A percentile compares a stretch with the other conserved stretches of the same genome.
phyloP scores from a whole-genome alignment of 2,113 vertebrate species.

The Campylomormyrus tamandua region DNA sequence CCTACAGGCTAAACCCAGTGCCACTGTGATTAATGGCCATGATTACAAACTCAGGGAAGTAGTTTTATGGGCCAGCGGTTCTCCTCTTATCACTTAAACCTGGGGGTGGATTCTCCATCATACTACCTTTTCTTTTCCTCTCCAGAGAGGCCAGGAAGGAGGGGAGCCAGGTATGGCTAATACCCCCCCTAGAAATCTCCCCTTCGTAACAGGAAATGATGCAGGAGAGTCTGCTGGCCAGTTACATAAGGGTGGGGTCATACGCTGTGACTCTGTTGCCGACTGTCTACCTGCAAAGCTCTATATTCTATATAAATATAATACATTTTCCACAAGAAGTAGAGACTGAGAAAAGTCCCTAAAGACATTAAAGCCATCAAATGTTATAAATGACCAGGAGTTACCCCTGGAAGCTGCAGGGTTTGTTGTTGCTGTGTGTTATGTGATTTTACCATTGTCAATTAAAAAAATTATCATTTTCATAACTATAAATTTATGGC shows the following conservation, averaged over 20 bases:
- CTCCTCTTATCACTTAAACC: constrained; percentile 67
- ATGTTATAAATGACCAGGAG: not conserved
- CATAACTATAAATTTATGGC: not conserved
- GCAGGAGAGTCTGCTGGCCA: not conserved
- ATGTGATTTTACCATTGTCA: not conserved
- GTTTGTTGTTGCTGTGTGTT: not conserved
- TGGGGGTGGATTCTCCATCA: constrained; percentile 48
- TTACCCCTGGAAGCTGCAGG: not conserved
- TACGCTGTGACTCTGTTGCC: not conserved
- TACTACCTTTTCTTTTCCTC: constrained; percentile 31
- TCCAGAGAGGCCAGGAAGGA: constrained; percentile 40
- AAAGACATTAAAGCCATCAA: not conserved
- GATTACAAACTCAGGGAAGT: constrained; percentile 70
- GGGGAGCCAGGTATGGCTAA: constrained; percentile 13
- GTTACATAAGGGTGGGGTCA: not conserved
- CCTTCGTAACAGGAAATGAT: not conserved
- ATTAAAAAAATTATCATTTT: not conserved
- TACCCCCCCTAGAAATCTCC: constrained; percentile 23
- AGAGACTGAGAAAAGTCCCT: not conserved
- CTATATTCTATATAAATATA: not conserved
- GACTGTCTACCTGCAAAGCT: not conserved
- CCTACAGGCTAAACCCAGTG: constrained; percentile 50
- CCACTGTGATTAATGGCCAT: constrained; percentile 70
- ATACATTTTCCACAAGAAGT: not conserved
- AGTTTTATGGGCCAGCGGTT: constrained; percentile 64